Evolutionary conservation across 2,888 invertebrate species (phyloP).

Genomic region (Rotaria macrura): DNA sequence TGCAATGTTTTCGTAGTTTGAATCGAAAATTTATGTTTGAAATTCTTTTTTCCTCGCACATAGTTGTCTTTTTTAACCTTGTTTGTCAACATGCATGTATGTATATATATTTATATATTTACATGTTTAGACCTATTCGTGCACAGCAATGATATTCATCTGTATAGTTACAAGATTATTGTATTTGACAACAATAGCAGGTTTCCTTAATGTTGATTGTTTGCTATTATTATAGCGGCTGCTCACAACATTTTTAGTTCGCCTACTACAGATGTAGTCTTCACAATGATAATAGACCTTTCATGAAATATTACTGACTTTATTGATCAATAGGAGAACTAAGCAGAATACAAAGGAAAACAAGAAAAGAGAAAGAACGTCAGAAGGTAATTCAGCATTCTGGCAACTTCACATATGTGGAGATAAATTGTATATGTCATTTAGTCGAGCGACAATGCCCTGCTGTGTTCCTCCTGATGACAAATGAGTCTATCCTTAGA

Average conservation of each 20-base stretch:
- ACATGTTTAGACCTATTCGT: too few species aligned
- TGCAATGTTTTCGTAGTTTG: too few species aligned
- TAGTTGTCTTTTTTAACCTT: background rate
- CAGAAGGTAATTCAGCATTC: background rate
- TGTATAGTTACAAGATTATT: background rate
- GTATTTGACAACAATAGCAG: background rate
- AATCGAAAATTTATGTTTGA: background rate
- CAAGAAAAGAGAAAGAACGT: background rate
- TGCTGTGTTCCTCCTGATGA: background rate
- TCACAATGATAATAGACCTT: background rate
- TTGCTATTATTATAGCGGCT: background rate
- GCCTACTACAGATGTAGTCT: background rate
- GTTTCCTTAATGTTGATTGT: background rate
- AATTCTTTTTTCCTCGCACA: background rate
- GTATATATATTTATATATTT: too few species aligned
- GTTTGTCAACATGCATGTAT: background rate
- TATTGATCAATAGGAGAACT: background rate
- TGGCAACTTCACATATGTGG: background rate
- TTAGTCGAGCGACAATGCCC: background rate
- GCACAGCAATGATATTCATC: background rate
- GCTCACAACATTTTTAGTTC: background rate
- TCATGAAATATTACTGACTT: background rate
- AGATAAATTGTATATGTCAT: background rate
- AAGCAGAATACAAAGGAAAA: background rate
- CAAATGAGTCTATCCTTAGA: background rate